Percentiles rank a stretch among this genome's conserved stretches.
Conservation (phyloP, 2,797 vertebrate species). For the Sebastes diploproa region DNA sequence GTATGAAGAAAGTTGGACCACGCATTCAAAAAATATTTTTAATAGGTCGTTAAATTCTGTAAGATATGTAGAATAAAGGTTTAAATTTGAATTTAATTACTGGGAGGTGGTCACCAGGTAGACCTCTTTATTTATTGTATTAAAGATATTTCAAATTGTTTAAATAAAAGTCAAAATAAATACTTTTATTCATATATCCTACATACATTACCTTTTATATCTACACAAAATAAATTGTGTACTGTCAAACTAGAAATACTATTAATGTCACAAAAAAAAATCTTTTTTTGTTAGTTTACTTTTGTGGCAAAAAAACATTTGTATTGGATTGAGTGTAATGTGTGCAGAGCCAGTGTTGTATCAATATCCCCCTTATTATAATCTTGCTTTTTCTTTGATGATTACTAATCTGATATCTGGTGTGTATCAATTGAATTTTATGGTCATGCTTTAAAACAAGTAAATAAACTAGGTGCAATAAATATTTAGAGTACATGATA, state of each 20-base stretch:
- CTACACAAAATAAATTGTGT: not conserved
- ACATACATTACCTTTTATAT: not conserved
- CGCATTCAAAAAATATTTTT: not conserved
- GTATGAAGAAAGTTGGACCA: not conserved
- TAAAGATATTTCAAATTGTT: not conserved
- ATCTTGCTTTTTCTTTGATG: not conserved
- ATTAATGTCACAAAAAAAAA: not conserved
- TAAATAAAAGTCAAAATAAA: not conserved
- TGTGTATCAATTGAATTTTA: not conserved
- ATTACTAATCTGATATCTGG: not conserved
- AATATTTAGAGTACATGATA: not conserved
- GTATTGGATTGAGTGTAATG: not conserved
- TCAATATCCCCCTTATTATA: not conserved
- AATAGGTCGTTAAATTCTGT: not conserved
- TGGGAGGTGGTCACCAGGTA: not conserved
- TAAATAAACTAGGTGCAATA: not conserved
- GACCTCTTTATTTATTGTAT: not conserved
- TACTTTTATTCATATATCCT: not conserved
- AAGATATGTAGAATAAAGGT: not conserved
- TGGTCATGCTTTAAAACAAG: not conserved
- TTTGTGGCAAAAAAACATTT: not conserved
- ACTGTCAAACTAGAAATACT: not conserved
- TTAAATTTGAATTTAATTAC: not conserved
- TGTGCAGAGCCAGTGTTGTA: too few relatives aligned
- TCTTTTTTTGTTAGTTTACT: not conserved